Evolutionary conservation across 2,888 invertebrate species (phyloP).

Genomic region (Acanthococcus lagerstroemiae): DNA sequence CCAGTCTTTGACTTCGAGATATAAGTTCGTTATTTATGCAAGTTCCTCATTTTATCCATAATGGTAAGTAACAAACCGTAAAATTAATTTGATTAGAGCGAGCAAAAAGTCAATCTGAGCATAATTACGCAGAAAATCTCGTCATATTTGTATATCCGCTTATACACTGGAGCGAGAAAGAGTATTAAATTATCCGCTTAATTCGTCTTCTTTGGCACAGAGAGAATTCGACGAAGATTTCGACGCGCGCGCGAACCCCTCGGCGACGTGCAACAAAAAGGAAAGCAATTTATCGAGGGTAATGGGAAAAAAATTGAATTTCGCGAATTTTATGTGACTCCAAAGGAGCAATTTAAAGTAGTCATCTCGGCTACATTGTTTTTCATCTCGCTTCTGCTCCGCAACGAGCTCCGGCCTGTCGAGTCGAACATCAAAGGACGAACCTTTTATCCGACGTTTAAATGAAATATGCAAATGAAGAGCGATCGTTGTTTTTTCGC

Average conservation of each 20-base stretch:
- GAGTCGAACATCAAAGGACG: neutral
- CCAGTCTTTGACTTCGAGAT: too few relatives aligned
- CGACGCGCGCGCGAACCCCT: neutral
- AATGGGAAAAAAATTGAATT: conserved; percentile 22
- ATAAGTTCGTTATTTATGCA: too few relatives aligned
- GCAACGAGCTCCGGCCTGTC: neutral
- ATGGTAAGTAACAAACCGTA: too few relatives aligned
- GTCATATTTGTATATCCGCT: too few relatives aligned
- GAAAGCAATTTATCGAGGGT: neutral
- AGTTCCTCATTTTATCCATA: too few relatives aligned
- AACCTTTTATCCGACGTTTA: neutral
- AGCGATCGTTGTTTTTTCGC: neutral
- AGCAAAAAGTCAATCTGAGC: neutral
- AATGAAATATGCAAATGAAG: neutral
- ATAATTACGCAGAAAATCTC: neutral
- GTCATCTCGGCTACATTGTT: conserved; percentile 26
- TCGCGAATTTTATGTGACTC: neutral
- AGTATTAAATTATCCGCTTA: neutral
- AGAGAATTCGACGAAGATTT: neutral
- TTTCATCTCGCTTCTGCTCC: conserved; percentile 10
- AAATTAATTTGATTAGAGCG: neutral
- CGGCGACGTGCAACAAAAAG: neutral
- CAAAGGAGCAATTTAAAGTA: conserved; percentile 25
- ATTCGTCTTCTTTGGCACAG: neutral
- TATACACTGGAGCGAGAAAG: neutral